A percentile compares a stretch with the other conserved stretches of the same genome.
Conservation (phyloP, 2,113 vertebrate genomes). For the Dipodomys merriami region DNA sequence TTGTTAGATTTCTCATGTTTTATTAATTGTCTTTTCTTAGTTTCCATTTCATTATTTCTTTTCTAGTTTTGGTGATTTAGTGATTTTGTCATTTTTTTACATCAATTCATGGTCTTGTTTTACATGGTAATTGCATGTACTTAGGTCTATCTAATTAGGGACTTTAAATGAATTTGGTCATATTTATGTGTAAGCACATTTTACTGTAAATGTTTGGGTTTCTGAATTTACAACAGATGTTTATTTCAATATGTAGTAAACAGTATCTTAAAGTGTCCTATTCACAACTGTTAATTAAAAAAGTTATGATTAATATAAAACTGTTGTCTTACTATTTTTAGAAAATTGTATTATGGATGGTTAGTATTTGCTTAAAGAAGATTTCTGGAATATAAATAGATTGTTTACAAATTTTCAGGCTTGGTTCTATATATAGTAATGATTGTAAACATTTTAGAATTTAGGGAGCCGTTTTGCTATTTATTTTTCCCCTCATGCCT, state of each 20-base stretch:
- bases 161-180: conserved; percentile 76
- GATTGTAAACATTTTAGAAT: conserved; percentile 58
- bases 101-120: conserved; percentile 74
- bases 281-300: conserved; percentile 82
- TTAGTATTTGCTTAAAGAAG: conserved; percentile 61
- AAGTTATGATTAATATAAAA: conserved; percentile 81
- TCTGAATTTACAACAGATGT: conserved; percentile 79
- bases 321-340: conserved; percentile 82
- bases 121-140: conserved; percentile 64
- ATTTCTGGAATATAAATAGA: conserved; percentile 67
- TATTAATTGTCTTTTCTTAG: conserved; percentile 72
- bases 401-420: conserved; percentile 65
- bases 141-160: conserved; percentile 62
- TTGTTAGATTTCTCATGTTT: conserved; percentile 71
- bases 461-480: conserved; percentile 38
- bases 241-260: conserved; percentile 81
- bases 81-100: conserved; percentile 72
- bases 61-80: conserved; percentile 74
- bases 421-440: conserved; percentile 62
- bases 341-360: conserved; percentile 73
- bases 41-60: conserved; percentile 78
- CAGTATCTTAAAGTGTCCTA: conserved; percentile 77
- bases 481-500: not conserved
- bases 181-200: conserved; percentile 80
- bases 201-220: conserved; percentile 81